Evolutionary conservation across 2,888 invertebrate species (phyloP), one percentile per base, ranked within the genome.

Genomic region (Dione juno): DNA sequence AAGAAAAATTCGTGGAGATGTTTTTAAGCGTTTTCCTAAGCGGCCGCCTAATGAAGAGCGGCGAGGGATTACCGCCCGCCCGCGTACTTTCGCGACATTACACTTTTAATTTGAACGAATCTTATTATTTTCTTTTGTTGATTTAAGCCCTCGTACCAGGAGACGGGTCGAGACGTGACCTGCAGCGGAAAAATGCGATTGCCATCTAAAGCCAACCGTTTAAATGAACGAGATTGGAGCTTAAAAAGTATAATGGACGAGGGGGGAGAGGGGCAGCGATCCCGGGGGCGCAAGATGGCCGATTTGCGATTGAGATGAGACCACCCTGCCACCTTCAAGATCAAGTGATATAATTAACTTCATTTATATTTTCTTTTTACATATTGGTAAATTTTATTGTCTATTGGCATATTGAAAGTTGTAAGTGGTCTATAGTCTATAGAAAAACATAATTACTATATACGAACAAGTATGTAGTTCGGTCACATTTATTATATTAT

Each of bases 51-150:
- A 93, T 93, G 93, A 93, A 93, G 89, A 88, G 79, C 82, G 85
- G 83, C 83, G 84, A 74, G 84, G 92, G 92, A 90, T 91, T 91
- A 91, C 80, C 80, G 78, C 77, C 78, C 78, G 77, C 77, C 81
- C 80, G 80, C 85, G 86, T 85, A 87, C 88, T 90, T 88, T 90
- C 90, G 88, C 92, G 91, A 92, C 92, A 90, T 95, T 95, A 95
- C 94, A 95, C 95, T 95, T 95, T 95, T 95, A 95, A 95, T 95
- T 95, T 95, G 94, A 95, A 94, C 91, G 94, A 95, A 95, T 95
- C 94, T 94, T 95, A 94, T 95, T 94, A 93, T 93, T 93, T 93
- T 93, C 93, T 94, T 94, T 94, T 95, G 95, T 95, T 95, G 95
- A 95, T 95, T 94, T 94, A 95, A 94, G 95, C 94, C 93, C 94